A percentile compares a stretch with the other conserved stretches of the same genome.
Conservation (phyloP, 2,113 vertebrate species). For the Catagonus wagneri region DNA sequence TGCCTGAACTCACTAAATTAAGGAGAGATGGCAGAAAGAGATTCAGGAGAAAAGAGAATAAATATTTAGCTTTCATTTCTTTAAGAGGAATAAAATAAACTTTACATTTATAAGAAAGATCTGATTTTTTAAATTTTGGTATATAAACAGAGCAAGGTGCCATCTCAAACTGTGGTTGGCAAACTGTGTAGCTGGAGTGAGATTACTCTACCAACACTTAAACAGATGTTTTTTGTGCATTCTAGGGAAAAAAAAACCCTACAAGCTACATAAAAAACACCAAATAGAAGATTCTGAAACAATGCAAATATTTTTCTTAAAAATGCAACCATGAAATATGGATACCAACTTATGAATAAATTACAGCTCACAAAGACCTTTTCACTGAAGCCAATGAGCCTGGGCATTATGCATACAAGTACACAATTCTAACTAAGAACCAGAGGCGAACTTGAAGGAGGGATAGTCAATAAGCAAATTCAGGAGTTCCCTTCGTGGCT, state of each 20-base stretch:
- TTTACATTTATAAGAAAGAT: not conserved
- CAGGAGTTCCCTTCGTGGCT: too few relatives aligned
- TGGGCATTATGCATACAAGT: not conserved
- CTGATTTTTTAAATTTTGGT: slow-evolving; percentile 55
- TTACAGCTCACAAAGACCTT: slow-evolving; percentile 48
- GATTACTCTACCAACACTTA: slow-evolving; percentile 47
- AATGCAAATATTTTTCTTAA: slow-evolving; percentile 67
- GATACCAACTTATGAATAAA: slow-evolving; percentile 39
- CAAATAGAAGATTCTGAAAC: slow-evolving; percentile 19
- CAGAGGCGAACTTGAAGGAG: not conserved
- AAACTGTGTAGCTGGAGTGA: slow-evolving; percentile 34
- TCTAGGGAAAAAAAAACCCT: slow-evolving; percentile 31
- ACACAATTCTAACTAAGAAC: slow-evolving; percentile 31
- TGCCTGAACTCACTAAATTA: slow-evolving; percentile 5
- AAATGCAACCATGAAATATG: slow-evolving; percentile 36
- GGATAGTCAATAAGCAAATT: not conserved
- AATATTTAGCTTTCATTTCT: slow-evolving; percentile 31
- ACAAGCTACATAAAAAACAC: slow-evolving; percentile 38
- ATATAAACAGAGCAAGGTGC: slow-evolving; percentile 37
- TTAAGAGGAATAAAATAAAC: slow-evolving; percentile 42
- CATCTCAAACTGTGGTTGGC: slow-evolving; percentile 47
- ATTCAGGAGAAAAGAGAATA: not conserved
- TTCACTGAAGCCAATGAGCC: slow-evolving; percentile 12
- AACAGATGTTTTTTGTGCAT: slow-evolving; percentile 57
- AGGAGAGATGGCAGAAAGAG: not conserved